These are phyloP conservation scores for Electrona antarctica DNA, from an alignment of 2,113 vertebrate species.

Conservation along the genomic window DNA sequence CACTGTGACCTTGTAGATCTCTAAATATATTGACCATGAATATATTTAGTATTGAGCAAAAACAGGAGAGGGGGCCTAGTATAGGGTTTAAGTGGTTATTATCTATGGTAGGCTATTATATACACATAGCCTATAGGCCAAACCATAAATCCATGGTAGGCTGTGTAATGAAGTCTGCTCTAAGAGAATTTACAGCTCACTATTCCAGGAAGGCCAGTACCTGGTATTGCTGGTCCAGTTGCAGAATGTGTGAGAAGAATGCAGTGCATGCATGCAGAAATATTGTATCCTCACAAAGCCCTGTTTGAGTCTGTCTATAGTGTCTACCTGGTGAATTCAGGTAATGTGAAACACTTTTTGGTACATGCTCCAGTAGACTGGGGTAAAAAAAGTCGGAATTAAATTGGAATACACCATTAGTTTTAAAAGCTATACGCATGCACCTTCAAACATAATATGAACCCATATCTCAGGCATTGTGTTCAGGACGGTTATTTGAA, in stretches of 20 bases:
- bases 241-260: neutral
- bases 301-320: too few relatives aligned
- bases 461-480: too few relatives aligned
- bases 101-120: too few relatives aligned
- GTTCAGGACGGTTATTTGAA: too few relatives aligned
- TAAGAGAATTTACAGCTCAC: conserved; percentile 42
- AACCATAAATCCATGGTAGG: conserved; percentile 46
- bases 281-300: neutral
- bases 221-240: neutral
- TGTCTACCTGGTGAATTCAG: neutral
- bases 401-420: too few relatives aligned
- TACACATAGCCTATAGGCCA: neutral
- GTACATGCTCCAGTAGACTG: neutral
- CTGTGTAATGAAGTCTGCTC: conserved; percentile 49
- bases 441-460: too few relatives aligned
- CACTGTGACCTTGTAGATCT: too few relatives aligned
- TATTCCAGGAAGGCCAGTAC: conserved; percentile 38
- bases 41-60: too few relatives aligned
- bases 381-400: neutral
- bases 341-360: neutral
- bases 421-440: too few relatives aligned
- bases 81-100: too few relatives aligned
- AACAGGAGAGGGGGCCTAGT: neutral
- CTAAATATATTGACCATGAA: too few relatives aligned
- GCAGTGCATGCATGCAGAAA: neutral